Evolutionary conservation across 2,113 vertebrate species (phyloP).

Genomic region (Peucedramus taeniatus): DNA sequence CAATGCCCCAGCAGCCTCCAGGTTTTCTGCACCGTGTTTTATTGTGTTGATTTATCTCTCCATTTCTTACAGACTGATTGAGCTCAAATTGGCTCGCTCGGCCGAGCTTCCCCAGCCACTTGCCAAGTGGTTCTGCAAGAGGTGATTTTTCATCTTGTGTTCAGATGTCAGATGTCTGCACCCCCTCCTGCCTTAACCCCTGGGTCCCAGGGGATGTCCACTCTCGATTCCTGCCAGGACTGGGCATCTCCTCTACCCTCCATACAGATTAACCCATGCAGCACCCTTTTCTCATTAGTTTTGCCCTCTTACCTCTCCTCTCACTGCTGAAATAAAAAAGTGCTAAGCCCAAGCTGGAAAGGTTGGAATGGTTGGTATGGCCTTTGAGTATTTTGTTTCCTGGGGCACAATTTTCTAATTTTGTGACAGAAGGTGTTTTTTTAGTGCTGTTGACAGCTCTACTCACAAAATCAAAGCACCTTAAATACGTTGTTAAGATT

Average conservation of each 20-base stretch:
- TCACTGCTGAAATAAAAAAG: not conserved
- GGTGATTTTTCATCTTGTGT: slow-evolving; percentile 22
- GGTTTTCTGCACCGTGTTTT: not conserved
- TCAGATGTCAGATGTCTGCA: not conserved
- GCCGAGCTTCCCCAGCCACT: not conserved
- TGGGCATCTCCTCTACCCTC: not conserved
- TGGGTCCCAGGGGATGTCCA: not conserved
- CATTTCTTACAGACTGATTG: not conserved
- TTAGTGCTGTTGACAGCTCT: not conserved
- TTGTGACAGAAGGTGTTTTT: not conserved
- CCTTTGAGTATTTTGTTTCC: not conserved
- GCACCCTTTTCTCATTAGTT: not conserved
- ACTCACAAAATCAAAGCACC: not conserved
- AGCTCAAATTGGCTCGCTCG: not conserved
- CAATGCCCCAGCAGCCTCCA: not conserved
- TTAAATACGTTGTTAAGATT: not conserved
- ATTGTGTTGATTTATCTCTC: slow-evolving; percentile 4
- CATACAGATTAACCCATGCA: not conserved
- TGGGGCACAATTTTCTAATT: not conserved
- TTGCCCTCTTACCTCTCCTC: not conserved
- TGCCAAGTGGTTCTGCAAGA: not conserved
- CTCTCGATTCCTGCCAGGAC: not conserved
- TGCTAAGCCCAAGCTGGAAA: not conserved
- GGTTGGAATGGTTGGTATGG: not conserved
- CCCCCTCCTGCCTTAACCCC: not conserved